Evolutionary conservation across 2,113 vertebrate genomes (phyloP).

Genomic region (Bungarus multicinctus): DNA sequence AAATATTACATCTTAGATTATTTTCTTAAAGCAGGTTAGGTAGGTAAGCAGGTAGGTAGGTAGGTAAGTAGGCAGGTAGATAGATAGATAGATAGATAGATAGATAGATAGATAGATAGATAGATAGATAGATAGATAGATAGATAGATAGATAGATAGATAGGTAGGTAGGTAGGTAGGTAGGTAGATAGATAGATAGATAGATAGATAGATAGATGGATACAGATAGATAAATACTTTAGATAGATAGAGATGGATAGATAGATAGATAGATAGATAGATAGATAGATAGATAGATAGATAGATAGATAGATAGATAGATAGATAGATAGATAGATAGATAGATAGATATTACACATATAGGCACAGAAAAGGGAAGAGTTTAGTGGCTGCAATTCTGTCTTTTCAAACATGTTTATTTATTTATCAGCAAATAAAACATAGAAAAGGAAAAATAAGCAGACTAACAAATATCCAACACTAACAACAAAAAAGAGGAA

Average conservation of each 20-base stretch:
- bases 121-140: no score
- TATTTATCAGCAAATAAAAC: neutral
- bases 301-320: neutral
- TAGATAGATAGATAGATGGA: neutral
- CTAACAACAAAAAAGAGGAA: neutral
- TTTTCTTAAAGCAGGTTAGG: neutral
- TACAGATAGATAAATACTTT: no score
- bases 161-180: neutral
- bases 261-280: neutral
- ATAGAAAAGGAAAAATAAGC: neutral
- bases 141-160: no score
- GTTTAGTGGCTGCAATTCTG: neutral
- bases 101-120: neutral
- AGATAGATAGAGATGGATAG: neutral
- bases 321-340: neutral
- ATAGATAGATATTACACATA: neutral
- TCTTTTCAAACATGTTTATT: neutral
- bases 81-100: neutral
- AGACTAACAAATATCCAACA: neutral
- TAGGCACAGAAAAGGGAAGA: neutral
- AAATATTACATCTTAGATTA: neutral
- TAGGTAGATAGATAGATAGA: neutral
- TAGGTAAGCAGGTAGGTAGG: neutral
- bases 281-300: neutral
- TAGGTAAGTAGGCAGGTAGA: no score